Base-by-base conservation (phyloP, 2,797 vertebrate species). In the Pagetopsis macropterus region DNA sequence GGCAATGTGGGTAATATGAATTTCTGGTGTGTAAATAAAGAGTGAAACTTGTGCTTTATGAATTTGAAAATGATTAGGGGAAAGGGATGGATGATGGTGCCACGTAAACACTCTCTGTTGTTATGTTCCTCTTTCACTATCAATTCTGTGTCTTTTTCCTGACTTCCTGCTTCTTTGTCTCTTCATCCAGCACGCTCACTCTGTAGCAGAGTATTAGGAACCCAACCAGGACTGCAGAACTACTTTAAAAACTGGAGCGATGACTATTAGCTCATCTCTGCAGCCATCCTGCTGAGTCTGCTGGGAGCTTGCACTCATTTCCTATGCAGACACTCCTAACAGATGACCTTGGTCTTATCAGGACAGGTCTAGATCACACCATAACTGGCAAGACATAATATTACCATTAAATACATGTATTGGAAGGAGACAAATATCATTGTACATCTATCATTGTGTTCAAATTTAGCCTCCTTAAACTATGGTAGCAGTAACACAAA, bases 271-370 rank as follows among this genome's bases (percentile, higher is more conserved):
- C 87, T 89, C 83, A 68, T 84, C 81, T 88, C 78, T 76, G 51
- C 59, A 68, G 82, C 82, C 79, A 81, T 82, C 86, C 83, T 89
- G 84, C 88, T 90, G 87, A 90, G 82, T 89, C 88, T 90, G 82
- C 87, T 82, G 87, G 84, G 87, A 91, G 84, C 82, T 71, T 33
- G 49, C 19, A 31, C 84, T 90, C 79, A 91, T 92, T 89, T 81
- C 78, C 81, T 85, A 91, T 90, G 87, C 88, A 90, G 87, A 86
- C 87, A 84, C 86, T 89, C 84, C 87, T 86, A 91, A 88, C 91
- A 88, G 85, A 94, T 93, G 90, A 94, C 93, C 91, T 92, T 93
- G 91, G 90, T 87, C 83, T 91, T 88, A 91, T 90, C 90, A 87
- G 82, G 81, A 89, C 57, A 84, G 75, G 72, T 82, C 87, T 83